These are phyloP conservation scores for Rhodeus uyekii DNA, from an alignment of 2,797 vertebrate species.

Conservation along the genomic window DNA sequence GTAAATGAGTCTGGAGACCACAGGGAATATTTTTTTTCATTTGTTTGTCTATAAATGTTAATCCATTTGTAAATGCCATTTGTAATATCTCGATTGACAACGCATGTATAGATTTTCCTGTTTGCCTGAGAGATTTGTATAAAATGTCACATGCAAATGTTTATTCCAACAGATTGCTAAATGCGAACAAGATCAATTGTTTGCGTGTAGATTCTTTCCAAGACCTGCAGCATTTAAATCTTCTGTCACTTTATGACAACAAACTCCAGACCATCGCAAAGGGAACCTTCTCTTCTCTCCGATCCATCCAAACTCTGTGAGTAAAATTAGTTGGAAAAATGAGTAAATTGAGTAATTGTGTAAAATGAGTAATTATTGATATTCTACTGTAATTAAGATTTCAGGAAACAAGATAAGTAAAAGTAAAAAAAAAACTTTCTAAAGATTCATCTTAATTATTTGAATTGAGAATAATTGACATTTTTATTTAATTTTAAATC, in stretches of 20 bases:
- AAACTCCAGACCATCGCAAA: constrained; percentile 97
- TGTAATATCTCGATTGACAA: constrained; percentile 3
- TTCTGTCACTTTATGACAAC: constrained; percentile 97
- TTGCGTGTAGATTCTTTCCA: constrained; percentile 97
- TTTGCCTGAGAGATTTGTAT: constrained; percentile 22
- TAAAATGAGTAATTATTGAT: neutral
- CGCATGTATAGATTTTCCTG: constrained; percentile 16
- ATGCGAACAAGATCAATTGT: constrained; percentile 98
- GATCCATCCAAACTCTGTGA: constrained; percentile 95
- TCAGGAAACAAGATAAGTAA: neutral
- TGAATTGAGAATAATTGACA: no score
- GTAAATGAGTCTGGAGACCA: constrained; percentile 19
- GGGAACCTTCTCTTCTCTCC: constrained; percentile 92
- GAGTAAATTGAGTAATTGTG: no score
- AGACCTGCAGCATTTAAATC: constrained; percentile 95
- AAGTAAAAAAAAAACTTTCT: neutral
- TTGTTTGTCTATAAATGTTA: constrained; percentile 17
- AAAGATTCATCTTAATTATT: no score
- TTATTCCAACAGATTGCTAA: constrained; percentile 85
- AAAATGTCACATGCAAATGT: constrained; percentile 4
- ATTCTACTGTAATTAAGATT: neutral
- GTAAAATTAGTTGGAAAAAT: constrained; percentile 54
- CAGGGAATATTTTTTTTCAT: constrained; percentile 7
- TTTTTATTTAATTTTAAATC: no score
- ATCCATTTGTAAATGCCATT: constrained; percentile 33